Base-by-base conservation (phyloP, 1,140 invertebrate genomes). In the Aphaenogaster ashmeadi region DNA sequence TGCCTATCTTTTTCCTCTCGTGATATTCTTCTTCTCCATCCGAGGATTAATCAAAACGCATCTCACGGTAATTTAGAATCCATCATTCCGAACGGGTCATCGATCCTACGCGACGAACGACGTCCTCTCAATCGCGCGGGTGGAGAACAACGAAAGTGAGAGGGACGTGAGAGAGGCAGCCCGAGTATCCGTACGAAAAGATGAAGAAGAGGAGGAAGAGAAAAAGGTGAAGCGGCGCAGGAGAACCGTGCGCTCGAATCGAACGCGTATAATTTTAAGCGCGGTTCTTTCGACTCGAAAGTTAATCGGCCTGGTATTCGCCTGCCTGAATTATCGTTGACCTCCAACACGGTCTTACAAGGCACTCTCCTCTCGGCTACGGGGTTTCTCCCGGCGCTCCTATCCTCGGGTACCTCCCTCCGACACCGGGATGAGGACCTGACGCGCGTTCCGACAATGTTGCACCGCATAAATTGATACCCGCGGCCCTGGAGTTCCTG, bases 381-480 rank as follows among this genome's bases (percentile, higher is more conserved):
- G 87, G 83, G 80, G 60, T 89, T 77, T 67, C 88, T 86, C 87
- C 84, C 62, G 66, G 86, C 86, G 75, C 77, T 79, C 79, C 89
- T 84, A 78, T 80, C 89, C 89, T 60, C 58, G 38, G 13, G 27
- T 84, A 58, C 66, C 47, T 75, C 58, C 58, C 77, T 62, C 52
- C 75, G 85, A 72, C 77, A 67, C 38, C 74, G 75, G 90, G 87
- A 85, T 72, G 87, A 83, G 90, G 89, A 54, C 27, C 83, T 89
- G 87, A 69, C 64, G 74, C 90, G 89, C 91, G 93, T 93, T 93
- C 92, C 91, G 81, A 92, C 93, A 94, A 92, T 94, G 94, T 94
- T 94, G 93, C 94, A 93, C 89, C 91, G 93, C 92, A 95, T 94
- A 94, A 94, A 95, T 95, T 94, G 94, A 95, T 95, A 94, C 93